Evolutionary conservation across 2,888 invertebrate genomes (phyloP).

Genomic region (Drosophila diplacantha): DNA sequence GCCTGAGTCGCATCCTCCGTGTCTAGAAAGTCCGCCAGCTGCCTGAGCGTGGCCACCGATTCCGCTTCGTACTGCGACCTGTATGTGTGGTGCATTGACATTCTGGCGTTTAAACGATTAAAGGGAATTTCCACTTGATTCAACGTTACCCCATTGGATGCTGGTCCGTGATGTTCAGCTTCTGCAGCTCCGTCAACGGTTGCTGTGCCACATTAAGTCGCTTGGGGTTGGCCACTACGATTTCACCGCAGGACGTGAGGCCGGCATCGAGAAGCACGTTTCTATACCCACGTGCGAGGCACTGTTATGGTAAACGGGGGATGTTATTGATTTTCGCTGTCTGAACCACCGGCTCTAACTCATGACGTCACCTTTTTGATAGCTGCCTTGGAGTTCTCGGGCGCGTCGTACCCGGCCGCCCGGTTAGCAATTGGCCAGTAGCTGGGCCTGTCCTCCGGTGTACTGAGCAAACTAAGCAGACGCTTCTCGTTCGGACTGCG

Average conservation of each 20-base stretch:
- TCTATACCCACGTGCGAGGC: conserved; percentile 75
- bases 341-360: conserved; percentile 37
- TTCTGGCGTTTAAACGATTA: background rate
- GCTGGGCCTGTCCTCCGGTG: conserved; percentile 73
- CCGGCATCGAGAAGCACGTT: conserved; percentile 76
- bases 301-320: conserved; percentile 59
- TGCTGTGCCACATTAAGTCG: conserved; percentile 71
- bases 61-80: conserved; percentile 77
- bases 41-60: conserved; percentile 72
- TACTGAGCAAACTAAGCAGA: conserved; percentile 70
- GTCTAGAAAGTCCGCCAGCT: conserved; percentile 71
- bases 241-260: conserved; percentile 75
- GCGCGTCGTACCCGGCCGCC: conserved; percentile 77
- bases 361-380: conserved; percentile 72
- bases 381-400: conserved; percentile 77
- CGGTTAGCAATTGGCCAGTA: conserved; percentile 78
- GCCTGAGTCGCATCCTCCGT: conserved; percentile 62
- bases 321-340: conserved; percentile 59
- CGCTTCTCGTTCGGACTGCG: conserved; percentile 75
- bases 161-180: conserved; percentile 76
- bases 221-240: conserved; percentile 73
- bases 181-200: conserved; percentile 71
- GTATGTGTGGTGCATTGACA: background rate
- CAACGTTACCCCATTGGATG: conserved; percentile 76
- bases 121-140: conserved; percentile 14